Base-by-base conservation (phyloP, 1,140 invertebrate species). In the Drosophila baimaii region DNA sequence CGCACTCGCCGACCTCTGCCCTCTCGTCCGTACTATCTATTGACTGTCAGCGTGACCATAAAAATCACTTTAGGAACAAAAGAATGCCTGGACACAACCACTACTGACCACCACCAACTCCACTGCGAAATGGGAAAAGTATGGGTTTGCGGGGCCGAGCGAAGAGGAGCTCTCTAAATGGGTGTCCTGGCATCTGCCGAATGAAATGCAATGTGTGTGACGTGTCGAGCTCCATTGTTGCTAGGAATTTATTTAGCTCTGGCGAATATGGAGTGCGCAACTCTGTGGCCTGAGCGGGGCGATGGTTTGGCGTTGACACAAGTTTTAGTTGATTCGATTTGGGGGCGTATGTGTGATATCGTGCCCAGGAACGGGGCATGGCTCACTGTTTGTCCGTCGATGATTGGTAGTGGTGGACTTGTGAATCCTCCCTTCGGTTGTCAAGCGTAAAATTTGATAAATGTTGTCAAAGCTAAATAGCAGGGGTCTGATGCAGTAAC, bases 141-240 rank as follows among this genome's bases (percentile, higher is more conserved):
- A 37, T 19, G 62, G 55, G 44, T 41, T 54, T 37, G n/a, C 51
- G 62, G 35, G 39, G 68, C 8, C 5, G 33, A 15, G 25, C n/a
- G 17, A 10, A 19, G 41, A 17, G 72, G 44, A 55, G 44, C 29
- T 59, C 68, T 71, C 81, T 81, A 82, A 69, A 79, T 65, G 54
- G 56, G 76, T 41, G 49, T 61, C 49, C 57, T 72, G 63, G 49
- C 81, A 77, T 54, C 51, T 54, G 51, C 69, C 58, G 63, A 68
- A 79, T 84, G 72, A 79, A 84, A 83, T 83, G 82, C 81, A 80
- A 70, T 82, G 81, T 77, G 72, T 68, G 56, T 66, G 71, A 72
- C 81, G 58, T 77, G 76, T 59, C 47, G 33, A 29, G 65, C 58
- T 77, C 76, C 52, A 83, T 76, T 84, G 71, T 83, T 41, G 81